These are phyloP conservation scores for Eospalax fontanierii DNA, from an alignment of 2,797 vertebrate genomes.

Conservation along the genomic window DNA sequence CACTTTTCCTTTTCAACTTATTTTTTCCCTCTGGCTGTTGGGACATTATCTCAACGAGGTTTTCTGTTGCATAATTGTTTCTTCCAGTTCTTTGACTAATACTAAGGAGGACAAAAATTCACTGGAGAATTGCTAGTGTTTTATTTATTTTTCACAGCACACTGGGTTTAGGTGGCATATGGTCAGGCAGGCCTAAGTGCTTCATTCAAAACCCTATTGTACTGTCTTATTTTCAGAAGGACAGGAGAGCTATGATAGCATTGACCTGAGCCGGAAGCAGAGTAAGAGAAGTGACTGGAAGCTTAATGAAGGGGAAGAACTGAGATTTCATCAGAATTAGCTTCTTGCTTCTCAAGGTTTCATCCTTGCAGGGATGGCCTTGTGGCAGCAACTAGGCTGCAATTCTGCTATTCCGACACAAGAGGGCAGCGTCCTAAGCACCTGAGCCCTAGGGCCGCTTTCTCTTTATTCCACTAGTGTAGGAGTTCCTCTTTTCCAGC, in stretches of 20 bases:
- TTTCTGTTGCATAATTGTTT: neutral
- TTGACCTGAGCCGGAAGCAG: neutral
- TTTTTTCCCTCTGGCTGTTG: neutral
- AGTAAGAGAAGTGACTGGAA: neutral
- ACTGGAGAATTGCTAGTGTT: neutral
- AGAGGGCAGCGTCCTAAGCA: conserved; percentile 1
- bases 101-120: conserved; percentile 5
- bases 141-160: conserved; percentile 54
- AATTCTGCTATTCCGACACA: neutral
- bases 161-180: neutral
- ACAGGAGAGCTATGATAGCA: neutral
- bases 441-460: too few species aligned
- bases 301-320: neutral
- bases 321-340: neutral
- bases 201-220: neutral
- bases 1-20: neutral
- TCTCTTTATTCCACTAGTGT: neutral
- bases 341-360: neutral
- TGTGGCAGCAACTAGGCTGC: neutral
- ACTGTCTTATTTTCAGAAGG: neutral
- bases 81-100: conserved; percentile 9
- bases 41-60: neutral
- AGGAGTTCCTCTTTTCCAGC: neutral
- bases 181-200: neutral
- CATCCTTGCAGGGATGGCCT: neutral